Base-by-base conservation (phyloP, 1,140 invertebrate species). In the Ditylenchus dipsaci region DNA sequence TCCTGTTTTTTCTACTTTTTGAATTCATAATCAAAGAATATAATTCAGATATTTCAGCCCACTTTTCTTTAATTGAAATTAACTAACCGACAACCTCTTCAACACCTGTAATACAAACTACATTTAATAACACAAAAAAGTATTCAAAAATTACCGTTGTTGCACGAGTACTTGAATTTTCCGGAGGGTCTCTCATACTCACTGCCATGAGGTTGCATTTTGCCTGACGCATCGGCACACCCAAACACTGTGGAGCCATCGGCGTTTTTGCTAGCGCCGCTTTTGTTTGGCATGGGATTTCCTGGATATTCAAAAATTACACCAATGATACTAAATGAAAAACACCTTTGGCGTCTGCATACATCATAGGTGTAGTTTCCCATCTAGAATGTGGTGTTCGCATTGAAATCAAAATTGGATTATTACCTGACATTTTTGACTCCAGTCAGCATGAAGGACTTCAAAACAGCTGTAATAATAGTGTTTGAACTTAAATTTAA, bases 181-280 rank as follows among this genome's bases (percentile, higher is more conserved):
- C 76, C 76, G 29, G 74, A 78, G n/a, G 66, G 68, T 8, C 74
- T 69, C 19, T 78, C 67, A 63, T 76, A 76, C 42, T 77, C 74
- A 21, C 19, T 49, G 9, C 74, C 74, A 11, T 76, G 47, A 8
- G 63, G 15, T 33, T 68, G 72, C 19, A 58, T 49, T 17, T 27
- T 23, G 11, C 72, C 72, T 13, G 69, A 59, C 29, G 75, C 73
- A 56, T 73, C 72, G 27, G 67, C 19, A 43, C 72, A 73, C 27
- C 63, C 72, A 21, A 15, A 63, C 19, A 60, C 19, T 0, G 21
- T 66, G 9, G 23, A 23, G 19, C 42, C 45, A 30, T 1, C 30
- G 21, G 23, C 17, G 21, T 38, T 19, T 30, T 67, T 43, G n/a
- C 45, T 42, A 0, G 30, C 57, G n/a, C 38, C 49, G 19, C 56